Base-by-base conservation (phyloP, 2,113 vertebrate species). In the Sander lucioperca region DNA sequence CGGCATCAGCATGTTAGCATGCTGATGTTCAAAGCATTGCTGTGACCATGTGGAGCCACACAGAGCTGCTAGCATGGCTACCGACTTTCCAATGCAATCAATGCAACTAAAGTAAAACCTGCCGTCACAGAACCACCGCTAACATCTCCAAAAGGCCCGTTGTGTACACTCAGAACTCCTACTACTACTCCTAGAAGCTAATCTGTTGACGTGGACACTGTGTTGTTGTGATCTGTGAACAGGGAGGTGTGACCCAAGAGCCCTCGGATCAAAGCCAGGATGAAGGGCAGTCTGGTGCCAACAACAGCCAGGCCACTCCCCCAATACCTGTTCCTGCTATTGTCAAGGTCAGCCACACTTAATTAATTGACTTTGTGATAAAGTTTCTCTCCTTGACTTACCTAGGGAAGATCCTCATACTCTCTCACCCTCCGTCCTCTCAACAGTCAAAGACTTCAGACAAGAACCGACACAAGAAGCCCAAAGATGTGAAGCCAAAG, bases 401-500 rank as follows among this genome's bases (percentile, higher is more conserved):
- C 15, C 23, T 4, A 7, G 10, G 43, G 8, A 1, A 4, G 0
- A 47, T 0, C 36, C 19, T 74, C 23, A n/a, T 18, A 48, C 58
- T 4, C 0, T 48, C 14, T 71, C 43, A 0, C 19, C 43, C 19
- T 65, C 8, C 21, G 21, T 11, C 7, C 39, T 21, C 33, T 1
- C 0, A 61, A 73, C 91, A 99, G 97, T 96, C 96, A 65, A 99
- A 98, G 93, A 89, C 96, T 4, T 94, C 97, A 6, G 96, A 94
- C 84, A 98, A 98, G 91, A 97, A 97, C 94, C 96, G 98, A 2
- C 97, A 99, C 95, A 99, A 99, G 91, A 99, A 99, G 85, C 97
- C 97, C 86, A 99, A 99, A 92, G 98, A 99, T 88, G 96, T 97
- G 90, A 99, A 99, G 89, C 98, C 98, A 0, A 99, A 99, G 87